phyloP scores from a whole-genome alignment of 2,888 invertebrate species.

The Ormyrus rosae region DNA sequence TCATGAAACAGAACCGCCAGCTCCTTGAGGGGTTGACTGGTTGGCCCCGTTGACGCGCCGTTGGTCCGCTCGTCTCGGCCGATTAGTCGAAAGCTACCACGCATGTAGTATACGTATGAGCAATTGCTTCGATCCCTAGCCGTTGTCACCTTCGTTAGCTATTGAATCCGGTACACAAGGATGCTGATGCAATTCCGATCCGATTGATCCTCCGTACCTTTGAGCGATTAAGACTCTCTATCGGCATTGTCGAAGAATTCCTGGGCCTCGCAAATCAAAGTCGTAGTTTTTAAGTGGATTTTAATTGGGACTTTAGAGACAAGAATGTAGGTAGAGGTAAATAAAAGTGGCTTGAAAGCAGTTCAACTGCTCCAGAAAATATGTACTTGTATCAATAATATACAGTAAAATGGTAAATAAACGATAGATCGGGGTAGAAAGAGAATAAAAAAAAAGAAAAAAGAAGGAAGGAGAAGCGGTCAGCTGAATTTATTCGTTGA shows the following conservation, averaged over 20 bases:
- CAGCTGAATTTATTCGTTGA: conserved; percentile 14
- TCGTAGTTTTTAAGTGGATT: too few relatives aligned
- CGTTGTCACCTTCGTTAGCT: conserved; percentile 25
- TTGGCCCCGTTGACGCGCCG: neutral
- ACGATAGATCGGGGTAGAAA: neutral
- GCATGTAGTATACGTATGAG: neutral
- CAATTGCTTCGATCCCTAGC: neutral
- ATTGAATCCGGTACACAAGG: conserved; percentile 22
- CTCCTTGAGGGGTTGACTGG: conserved; percentile 18
- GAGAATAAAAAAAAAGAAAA: neutral
- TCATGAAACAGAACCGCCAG: neutral
- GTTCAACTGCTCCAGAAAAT: neutral
- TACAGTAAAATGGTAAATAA: conserved; percentile 16
- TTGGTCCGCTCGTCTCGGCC: conserved; percentile 5
- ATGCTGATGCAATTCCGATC: neutral
- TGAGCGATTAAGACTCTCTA: too few relatives aligned
- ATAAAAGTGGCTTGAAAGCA: too few relatives aligned
- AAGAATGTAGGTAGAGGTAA: too few relatives aligned
- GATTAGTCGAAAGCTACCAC: conserved; percentile 2
- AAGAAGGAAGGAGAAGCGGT: neutral
- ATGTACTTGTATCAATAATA: neutral
- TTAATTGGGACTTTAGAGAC: too few relatives aligned
- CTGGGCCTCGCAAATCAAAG: too few relatives aligned
- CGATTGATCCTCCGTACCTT: too few relatives aligned
- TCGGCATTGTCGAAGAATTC: too few relatives aligned